These are phyloP conservation scores for Podocnemis expansa DNA, from an alignment of 2,113 vertebrate genomes.

Conservation along the genomic window DNA sequence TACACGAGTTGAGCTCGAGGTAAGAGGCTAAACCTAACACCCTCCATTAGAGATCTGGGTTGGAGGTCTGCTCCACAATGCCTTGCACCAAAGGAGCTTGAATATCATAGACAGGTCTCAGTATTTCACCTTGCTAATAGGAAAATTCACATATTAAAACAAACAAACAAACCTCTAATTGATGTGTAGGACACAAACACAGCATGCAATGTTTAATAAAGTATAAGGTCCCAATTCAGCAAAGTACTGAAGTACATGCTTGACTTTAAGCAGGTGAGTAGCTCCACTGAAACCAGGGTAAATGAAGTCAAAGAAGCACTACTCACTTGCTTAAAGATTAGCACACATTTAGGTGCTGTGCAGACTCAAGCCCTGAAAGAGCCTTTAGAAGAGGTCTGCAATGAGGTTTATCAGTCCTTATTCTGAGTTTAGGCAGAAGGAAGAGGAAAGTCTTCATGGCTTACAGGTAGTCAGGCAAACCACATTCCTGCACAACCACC, in stretches of 20 bases:
- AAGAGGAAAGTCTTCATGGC: not conserved
- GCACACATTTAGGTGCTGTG: not conserved
- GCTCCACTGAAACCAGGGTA: not conserved
- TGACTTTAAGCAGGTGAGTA: not conserved
- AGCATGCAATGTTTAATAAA: rapidly evolving
- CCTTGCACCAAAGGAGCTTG: not conserved
- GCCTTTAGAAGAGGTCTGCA: rapidly evolving
- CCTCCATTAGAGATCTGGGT: rapidly evolving
- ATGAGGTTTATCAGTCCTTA: not conserved
- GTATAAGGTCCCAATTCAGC: not conserved
- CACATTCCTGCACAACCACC: not conserved
- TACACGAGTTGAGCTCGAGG: not conserved
- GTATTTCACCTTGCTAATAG: not conserved
- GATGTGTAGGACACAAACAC: not conserved
- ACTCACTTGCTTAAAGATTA: not conserved
- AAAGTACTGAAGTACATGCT: not conserved
- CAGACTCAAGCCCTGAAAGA: rapidly evolving
- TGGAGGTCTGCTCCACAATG: rapidly evolving
- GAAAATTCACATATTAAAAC: not conserved
- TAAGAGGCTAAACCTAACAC: not conserved
- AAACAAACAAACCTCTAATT: not conserved
- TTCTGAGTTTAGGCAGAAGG: not conserved
- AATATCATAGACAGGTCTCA: not conserved
- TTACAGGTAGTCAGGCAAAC: not conserved
- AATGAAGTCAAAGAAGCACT: not conserved